Percentiles rank a stretch among this genome's conserved stretches.
Conservation (phyloP, 2,797 vertebrate species). For the Eulemur coronatus region DNA sequence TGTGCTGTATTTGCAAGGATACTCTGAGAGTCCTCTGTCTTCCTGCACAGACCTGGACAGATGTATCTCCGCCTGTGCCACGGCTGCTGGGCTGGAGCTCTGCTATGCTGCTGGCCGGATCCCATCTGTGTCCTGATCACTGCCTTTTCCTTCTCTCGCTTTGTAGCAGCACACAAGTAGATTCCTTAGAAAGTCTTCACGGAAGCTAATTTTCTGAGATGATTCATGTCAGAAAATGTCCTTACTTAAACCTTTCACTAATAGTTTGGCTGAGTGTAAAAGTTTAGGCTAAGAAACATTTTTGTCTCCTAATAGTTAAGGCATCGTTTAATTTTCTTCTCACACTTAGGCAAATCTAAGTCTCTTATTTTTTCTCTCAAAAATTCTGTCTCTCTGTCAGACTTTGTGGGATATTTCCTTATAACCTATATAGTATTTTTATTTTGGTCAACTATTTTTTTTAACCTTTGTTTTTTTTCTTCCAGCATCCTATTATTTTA, state of each 20-base stretch:
- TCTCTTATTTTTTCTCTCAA: not conserved
- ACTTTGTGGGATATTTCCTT: not conserved
- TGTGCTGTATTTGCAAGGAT: not conserved
- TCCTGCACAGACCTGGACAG: not conserved
- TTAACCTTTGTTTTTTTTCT: not conserved
- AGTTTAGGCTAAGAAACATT: not conserved
- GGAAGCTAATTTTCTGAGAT: not conserved
- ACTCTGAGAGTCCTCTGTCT: not conserved
- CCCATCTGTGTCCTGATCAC: not conserved
- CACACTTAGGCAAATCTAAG: not conserved
- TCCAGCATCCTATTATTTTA: not conserved
- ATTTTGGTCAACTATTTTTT: not conserved
- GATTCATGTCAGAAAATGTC: not conserved
- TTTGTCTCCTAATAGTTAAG: not conserved
- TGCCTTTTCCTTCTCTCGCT: not conserved
- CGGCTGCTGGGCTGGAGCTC: not conserved
- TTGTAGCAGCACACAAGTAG: not conserved
- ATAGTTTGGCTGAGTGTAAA: not conserved
- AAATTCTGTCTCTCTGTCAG: not conserved
- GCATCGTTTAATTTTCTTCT: not conserved
- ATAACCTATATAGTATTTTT: not conserved
- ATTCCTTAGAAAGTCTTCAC: not conserved
- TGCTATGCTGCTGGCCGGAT: not conserved
- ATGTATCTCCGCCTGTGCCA: not conserved
- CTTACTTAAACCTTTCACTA: not conserved